A percentile compares a stretch with the other conserved stretches of the same genome.
Evolutionary conservation across 2,113 vertebrate species (phyloP).

Genomic region (Albula goreensis): DNA sequence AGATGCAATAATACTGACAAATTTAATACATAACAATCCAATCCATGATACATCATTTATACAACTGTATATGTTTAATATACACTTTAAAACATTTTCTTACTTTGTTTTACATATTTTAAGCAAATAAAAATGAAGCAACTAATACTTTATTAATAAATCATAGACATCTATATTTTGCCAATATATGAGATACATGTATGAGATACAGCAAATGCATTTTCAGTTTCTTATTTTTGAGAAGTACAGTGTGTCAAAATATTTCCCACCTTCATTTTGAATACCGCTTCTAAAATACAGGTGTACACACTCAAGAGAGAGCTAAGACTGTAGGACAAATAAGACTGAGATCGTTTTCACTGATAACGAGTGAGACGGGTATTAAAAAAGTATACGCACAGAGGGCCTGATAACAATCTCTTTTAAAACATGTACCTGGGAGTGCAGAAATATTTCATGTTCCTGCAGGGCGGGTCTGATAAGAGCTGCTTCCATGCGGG

Average conservation of each 20-base stretch:
- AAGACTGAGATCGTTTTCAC: neutral
- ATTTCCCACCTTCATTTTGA: neutral
- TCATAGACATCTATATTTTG: too few relatives aligned
- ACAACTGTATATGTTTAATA: too few relatives aligned
- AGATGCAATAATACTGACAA: too few relatives aligned
- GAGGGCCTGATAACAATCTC: conserved; percentile 19
- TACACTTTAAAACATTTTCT: too few relatives aligned
- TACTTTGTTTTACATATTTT: too few relatives aligned
- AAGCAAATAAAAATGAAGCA: too few relatives aligned
- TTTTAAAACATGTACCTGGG: conserved; percentile 19
- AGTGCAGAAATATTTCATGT: neutral
- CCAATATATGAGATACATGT: too few relatives aligned
- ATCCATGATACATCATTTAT: too few relatives aligned
- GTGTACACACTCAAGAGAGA: neutral
- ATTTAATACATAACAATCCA: too few relatives aligned
- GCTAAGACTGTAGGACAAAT: neutral
- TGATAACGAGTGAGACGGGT: neutral
- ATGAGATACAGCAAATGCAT: neutral
- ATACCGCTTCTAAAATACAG: neutral
- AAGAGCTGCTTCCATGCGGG: neutral
- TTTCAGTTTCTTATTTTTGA: too few relatives aligned
- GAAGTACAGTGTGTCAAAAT: too few relatives aligned
- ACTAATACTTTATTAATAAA: too few relatives aligned
- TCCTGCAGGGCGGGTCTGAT: conserved; percentile 2
- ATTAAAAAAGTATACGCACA: conserved; percentile 16